Evolutionary conservation across 30 jellyfish, hydroid and myxozoan species (phyloP), one percentile per base, ranked within the genome.

Genomic region (Cassiopea xamachana): DNA sequence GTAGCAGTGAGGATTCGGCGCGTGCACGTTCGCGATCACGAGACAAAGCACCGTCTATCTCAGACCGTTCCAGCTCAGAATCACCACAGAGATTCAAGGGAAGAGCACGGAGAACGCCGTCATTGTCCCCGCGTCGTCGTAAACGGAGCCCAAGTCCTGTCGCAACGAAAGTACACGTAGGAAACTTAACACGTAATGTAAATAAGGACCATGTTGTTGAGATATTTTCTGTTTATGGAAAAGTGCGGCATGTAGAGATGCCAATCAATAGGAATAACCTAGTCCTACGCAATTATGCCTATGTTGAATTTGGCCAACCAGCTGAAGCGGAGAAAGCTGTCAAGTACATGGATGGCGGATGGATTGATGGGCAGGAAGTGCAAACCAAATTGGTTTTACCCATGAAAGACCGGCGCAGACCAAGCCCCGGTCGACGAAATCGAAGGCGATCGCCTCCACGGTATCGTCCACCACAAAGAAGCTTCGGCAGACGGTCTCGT

Each of bases 351-450:
- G 96, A 94, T 76, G 98, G 99, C 10, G 99, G 98, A 12, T 94
- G 98, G 99, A 93, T 97, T 80, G 99, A 97, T 79, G 99, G 99
- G 2, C 98, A 97, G 81, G 98, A 88, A 70, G 95, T 91, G 19
- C 86, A 98, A 76, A 98, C 98, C 10, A 91, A 97, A 79, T 94
- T 85, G 74, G 98, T 97, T 45, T 84, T 93, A 10, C 97, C 98
- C 1, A 71, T 91, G 80, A 80, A 90, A 51, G 92, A 89, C 4
- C 93, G 91, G 15, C 88, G 99, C 16, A 94, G 98, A 46, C 83
- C 97, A 7, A 87, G 95, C 16, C 98, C 98, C 6, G 75, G 71
- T 39, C 97, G 95, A 58, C 83, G 97, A 69, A 93, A 70, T 17
- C 85, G 94, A 39, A 47, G 98, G 50, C 88, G 95, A 55, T 79